Conservation (phyloP, 1,140 invertebrate species). For the Paraescarpia echinospica region DNA sequence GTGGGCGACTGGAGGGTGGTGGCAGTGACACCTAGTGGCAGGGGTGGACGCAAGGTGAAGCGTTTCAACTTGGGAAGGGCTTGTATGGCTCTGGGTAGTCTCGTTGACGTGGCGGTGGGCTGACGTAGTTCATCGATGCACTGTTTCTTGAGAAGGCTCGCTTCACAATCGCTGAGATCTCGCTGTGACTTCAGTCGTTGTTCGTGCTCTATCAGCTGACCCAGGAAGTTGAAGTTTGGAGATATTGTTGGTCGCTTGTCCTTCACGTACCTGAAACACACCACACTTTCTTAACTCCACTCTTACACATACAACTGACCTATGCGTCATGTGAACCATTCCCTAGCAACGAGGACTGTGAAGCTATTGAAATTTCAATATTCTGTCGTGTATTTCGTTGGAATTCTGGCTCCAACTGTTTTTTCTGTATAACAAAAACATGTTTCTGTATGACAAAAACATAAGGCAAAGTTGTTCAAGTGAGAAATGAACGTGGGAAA, state of each 20-base stretch:
- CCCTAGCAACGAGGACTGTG: too few species aligned
- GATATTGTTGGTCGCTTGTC: conserved; percentile 86
- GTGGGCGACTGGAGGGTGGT: conserved; percentile 52
- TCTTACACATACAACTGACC: too few species aligned
- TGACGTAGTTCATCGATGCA: conserved; percentile 16
- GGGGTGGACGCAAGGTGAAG: background rate
- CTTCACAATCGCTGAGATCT: background rate
- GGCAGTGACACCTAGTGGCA: background rate
- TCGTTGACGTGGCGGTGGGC: background rate
- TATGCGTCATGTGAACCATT: background rate
- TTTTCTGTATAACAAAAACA: too few species aligned
- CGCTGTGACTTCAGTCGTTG: conserved; percentile 37
- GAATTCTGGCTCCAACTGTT: too few species aligned
- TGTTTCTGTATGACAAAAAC: too few species aligned
- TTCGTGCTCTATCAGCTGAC: conserved; percentile 67
- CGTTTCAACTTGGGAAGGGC: background rate
- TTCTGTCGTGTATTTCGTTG: too few species aligned
- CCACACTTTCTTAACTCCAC: background rate
- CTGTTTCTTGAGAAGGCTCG: conserved; percentile 18
- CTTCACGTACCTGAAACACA: conserved; percentile 71
- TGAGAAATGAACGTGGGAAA: too few species aligned
- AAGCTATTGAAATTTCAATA: too few species aligned
- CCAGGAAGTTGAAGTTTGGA: conserved; percentile 75
- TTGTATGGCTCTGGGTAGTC: background rate
- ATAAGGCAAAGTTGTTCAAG: too few species aligned